Conservation (phyloP, 2,113 vertebrate genomes). For the Callaeas wilsoni region DNA sequence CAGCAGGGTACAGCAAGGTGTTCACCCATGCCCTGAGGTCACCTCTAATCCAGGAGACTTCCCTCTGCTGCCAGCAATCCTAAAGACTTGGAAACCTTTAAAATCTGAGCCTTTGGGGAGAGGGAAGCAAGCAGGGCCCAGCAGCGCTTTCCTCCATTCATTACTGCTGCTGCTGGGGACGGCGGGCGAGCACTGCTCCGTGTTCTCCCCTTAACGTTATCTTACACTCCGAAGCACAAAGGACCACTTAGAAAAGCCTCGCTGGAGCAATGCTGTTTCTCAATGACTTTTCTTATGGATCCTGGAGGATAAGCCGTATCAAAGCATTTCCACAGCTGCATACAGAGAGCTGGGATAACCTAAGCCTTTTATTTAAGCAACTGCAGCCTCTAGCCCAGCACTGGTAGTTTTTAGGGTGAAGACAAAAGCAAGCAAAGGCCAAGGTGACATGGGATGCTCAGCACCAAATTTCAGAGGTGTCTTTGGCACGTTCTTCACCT, state of each 20-base stretch:
- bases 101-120: neutral
- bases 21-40: neutral
- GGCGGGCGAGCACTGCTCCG: rapidly evolving
- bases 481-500: neutral
- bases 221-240: neutral
- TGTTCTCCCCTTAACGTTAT: neutral
- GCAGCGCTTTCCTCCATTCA: neutral
- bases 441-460: neutral
- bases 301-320: neutral
- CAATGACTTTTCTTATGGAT: constrained; percentile 43
- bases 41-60: neutral
- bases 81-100: neutral
- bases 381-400: neutral
- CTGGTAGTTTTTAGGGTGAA: neutral
- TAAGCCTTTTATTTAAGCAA: neutral
- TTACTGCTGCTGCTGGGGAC: neutral
- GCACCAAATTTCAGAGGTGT: neutral
- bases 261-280: neutral
- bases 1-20: rapidly evolving
- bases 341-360: neutral
- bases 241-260: constrained; percentile 14
- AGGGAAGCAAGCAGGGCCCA: neutral
- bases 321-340: neutral
- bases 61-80: neutral
- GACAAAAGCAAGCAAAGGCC: rapidly evolving